Percentiles rank a stretch among this genome's conserved stretches.
phyloP scores from a whole-genome alignment of 1,140 invertebrate species.

The Lineus longissimus region DNA sequence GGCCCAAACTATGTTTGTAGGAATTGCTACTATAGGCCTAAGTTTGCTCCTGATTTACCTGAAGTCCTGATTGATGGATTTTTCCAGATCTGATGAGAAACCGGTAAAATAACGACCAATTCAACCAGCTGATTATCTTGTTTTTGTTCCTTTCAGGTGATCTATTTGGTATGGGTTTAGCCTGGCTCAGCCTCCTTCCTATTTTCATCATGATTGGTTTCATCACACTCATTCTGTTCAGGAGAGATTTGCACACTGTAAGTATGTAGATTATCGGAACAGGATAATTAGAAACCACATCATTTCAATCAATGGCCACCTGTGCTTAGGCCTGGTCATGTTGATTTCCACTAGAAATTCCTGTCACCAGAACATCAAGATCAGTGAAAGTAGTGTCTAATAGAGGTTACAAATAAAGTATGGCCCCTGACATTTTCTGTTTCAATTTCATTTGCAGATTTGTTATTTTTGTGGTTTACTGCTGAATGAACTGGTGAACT shows the following conservation, averaged over 20 bases:
- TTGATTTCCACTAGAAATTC: not conserved
- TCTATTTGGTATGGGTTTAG: constrained; percentile 72
- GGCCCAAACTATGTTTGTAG: no score
- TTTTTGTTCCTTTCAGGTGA: constrained; percentile 65
- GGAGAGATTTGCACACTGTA: constrained; percentile 87
- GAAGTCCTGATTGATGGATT: no score
- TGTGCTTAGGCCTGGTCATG: not conserved
- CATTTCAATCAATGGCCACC: not conserved
- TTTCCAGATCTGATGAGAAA: no score
- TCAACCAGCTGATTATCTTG: not conserved
- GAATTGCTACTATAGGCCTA: no score
- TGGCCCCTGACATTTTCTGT: not conserved
- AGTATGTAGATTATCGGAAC: constrained; percentile 52
- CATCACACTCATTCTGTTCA: constrained; percentile 78
- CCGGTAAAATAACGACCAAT: no score
- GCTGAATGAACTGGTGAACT: constrained; percentile 76
- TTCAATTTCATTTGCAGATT: constrained; percentile 61
- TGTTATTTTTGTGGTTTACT: constrained; percentile 76
- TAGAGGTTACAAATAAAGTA: not conserved
- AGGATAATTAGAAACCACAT: not conserved
- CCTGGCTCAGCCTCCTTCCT: constrained; percentile 75
- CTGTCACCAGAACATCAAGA: not conserved
- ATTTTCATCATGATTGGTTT: constrained; percentile 79
- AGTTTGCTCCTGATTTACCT: no score
- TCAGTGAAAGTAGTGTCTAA: no score